Conservation (phyloP, 1,140 invertebrate species). For the Dinoponera quadriceps region DNA sequence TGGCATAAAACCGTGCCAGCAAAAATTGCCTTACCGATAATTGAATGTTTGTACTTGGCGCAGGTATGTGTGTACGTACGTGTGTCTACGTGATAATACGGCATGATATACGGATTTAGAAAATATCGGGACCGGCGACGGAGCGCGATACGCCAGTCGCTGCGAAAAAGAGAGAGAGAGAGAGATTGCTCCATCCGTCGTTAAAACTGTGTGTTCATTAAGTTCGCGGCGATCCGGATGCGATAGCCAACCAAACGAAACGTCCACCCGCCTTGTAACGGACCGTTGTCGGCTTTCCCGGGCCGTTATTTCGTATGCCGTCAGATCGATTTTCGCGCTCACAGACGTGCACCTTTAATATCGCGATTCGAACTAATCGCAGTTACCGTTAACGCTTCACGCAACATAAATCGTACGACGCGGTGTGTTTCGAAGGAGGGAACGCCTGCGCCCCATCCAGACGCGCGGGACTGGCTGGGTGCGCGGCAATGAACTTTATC, state of each 20-base stretch:
- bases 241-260: neutral
- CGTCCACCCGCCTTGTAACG: neutral
- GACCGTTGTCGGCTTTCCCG: neutral
- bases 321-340: neutral
- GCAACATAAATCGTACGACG: no score
- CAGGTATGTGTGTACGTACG: neutral
- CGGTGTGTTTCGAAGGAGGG: no score
- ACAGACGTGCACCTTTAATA: neutral
- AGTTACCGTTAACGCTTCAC: no score
- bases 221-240: neutral
- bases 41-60: slow-evolving; percentile 24
- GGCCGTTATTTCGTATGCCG: neutral
- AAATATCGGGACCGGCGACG: slow-evolving; percentile 22
- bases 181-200: slow-evolving; percentile 12
- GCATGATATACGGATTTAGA: neutral
- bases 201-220: slow-evolving; percentile 9
- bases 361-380: no score
- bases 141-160: neutral
- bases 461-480: no score
- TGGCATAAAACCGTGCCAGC: slow-evolving; percentile 4
- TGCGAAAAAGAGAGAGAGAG: neutral
- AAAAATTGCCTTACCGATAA: slow-evolving; percentile 43
- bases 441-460: no score
- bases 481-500: no score
- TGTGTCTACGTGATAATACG: neutral